Evolutionary conservation across 2,888 invertebrate species (phyloP).

Genomic region (Abscondita cerata): DNA sequence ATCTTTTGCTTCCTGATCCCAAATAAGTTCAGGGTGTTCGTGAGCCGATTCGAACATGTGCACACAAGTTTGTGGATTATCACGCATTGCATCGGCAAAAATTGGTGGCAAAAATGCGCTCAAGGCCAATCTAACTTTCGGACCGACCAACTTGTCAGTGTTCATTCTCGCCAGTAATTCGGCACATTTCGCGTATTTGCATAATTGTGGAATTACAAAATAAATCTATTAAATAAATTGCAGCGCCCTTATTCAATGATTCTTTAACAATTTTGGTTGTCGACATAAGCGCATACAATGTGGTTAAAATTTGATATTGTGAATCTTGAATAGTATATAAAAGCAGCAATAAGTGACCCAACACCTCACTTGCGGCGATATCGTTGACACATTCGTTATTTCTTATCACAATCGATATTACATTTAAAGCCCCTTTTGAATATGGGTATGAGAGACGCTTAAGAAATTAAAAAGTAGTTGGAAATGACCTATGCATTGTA

Average conservation of each 20-base stretch:
- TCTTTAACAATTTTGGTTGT: slow-evolving; percentile 95
- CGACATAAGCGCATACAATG: slow-evolving; percentile 86
- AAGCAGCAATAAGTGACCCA: slow-evolving; percentile 80
- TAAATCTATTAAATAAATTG: slow-evolving; percentile 91
- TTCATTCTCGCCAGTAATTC: slow-evolving; percentile 93
- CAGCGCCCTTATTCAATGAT: slow-evolving; percentile 89
- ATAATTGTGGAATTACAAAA: slow-evolving; percentile 89
- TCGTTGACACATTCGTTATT: slow-evolving; percentile 97
- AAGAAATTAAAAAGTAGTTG: slow-evolving; percentile 85
- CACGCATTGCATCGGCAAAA: slow-evolving; percentile 96
- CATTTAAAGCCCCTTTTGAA: slow-evolving; percentile 82
- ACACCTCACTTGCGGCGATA: slow-evolving; percentile 85
- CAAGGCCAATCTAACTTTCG: slow-evolving; percentile 88
- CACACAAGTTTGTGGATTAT: slow-evolving; percentile 80
- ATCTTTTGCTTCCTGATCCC: slow-evolving; percentile 88
- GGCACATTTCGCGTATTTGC: slow-evolving; percentile 82
- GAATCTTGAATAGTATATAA: slow-evolving; percentile 62
- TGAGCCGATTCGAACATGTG: slow-evolving; percentile 93
- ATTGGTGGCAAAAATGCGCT: slow-evolving; percentile 90
- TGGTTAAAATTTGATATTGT: slow-evolving; percentile 70
- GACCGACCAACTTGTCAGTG: slow-evolving; percentile 94
- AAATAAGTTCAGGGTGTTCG: slow-evolving; percentile 98
- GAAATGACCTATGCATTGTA: slow-evolving; percentile 97
- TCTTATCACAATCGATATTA: slow-evolving; percentile 79
- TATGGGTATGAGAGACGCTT: slow-evolving; percentile 62